phyloP scores from a whole-genome alignment of 1,140 invertebrate genomes.

The Trichoplusia ni region DNA sequence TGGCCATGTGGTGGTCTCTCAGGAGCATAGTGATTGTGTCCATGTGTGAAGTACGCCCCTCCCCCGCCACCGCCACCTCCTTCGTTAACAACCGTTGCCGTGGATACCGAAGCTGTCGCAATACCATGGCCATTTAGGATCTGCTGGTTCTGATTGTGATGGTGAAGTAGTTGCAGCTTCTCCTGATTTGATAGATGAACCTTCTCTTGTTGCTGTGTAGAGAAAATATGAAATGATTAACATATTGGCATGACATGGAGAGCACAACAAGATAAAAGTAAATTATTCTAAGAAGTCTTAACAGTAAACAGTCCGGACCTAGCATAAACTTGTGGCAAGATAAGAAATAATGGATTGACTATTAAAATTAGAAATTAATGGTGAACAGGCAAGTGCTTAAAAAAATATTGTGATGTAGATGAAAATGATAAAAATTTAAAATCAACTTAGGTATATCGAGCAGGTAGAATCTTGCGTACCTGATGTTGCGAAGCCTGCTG shows the following conservation, averaged over 20 bases:
- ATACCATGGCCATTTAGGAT: conserved; percentile 76
- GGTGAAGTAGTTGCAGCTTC: conserved; percentile 78
- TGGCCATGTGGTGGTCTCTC: conserved; percentile 74
- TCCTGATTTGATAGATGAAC: conserved; percentile 78
- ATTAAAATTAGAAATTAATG: too few relatives aligned
- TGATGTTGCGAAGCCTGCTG: conserved; percentile 76
- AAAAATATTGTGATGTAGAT: too few relatives aligned
- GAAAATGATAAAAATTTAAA: conserved; percentile 1
- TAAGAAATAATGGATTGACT: too few relatives aligned
- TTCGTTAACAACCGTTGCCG: conserved; percentile 73
- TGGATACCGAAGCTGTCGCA: conserved; percentile 67
- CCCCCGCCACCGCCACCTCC: conserved; percentile 51
- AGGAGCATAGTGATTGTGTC: conserved; percentile 78
- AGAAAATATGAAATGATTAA: not conserved
- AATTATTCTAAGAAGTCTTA: too few relatives aligned
- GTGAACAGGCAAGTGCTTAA: too few relatives aligned
- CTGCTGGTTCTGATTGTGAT: conserved; percentile 81
- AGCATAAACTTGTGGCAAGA: too few relatives aligned
- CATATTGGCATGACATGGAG: not conserved
- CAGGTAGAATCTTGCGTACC: conserved; percentile 37
- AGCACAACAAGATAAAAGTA: too few relatives aligned
- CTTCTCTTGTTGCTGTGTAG: conserved; percentile 72
- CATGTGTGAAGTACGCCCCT: conserved; percentile 68
- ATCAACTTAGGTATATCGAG: not conserved
- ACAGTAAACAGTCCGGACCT: too few relatives aligned